Evolutionary conservation across 2,113 vertebrate species (phyloP).

Genomic region (Oncorhynchus nerka): DNA sequence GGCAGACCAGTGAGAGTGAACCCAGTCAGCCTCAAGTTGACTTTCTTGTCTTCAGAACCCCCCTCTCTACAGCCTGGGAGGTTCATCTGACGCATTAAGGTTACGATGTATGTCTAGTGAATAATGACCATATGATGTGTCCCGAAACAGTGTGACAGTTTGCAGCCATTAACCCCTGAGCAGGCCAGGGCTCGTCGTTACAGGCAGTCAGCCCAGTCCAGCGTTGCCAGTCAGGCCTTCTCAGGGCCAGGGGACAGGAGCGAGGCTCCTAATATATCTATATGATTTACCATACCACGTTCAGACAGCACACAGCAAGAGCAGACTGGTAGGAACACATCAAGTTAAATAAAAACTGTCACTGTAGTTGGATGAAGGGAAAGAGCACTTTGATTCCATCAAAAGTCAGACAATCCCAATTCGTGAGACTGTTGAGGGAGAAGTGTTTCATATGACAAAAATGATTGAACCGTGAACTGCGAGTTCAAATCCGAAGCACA

Average conservation of each 20-base stretch:
- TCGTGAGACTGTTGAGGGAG: neutral
- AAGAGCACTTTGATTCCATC: conserved; percentile 14
- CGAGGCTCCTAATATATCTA: neutral
- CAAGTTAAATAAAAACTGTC: conserved; percentile 13
- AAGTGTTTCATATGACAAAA: conserved; percentile 23
- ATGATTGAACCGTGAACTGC: conserved; percentile 34
- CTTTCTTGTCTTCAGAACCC: conserved; percentile 55
- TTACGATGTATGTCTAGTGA: conserved; percentile 84
- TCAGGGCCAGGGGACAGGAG: conserved; percentile 42
- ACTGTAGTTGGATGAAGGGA: neutral
- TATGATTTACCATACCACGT: conserved; percentile 36
- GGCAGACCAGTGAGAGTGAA: conserved; percentile 61
- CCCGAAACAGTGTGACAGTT: conserved; percentile 70
- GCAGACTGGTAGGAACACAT: conserved; percentile 3
- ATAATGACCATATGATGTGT: conserved; percentile 74
- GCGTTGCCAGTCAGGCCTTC: neutral
- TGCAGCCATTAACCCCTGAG: conserved; percentile 70
- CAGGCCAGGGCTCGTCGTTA: conserved; percentile 42
- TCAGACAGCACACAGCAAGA: neutral
- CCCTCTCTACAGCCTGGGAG: conserved; percentile 57
- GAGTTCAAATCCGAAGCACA: conserved; percentile 32
- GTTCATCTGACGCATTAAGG: conserved; percentile 85
- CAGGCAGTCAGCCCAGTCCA: conserved; percentile 40
- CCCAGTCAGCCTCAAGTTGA: conserved; percentile 18
- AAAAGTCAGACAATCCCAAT: conserved; percentile 13